Percentiles rank a stretch among this genome's conserved stretches.
phyloP scores from a whole-genome alignment of 2,888 invertebrate genomes.

The Gastracanthus pulcherrimus region DNA sequence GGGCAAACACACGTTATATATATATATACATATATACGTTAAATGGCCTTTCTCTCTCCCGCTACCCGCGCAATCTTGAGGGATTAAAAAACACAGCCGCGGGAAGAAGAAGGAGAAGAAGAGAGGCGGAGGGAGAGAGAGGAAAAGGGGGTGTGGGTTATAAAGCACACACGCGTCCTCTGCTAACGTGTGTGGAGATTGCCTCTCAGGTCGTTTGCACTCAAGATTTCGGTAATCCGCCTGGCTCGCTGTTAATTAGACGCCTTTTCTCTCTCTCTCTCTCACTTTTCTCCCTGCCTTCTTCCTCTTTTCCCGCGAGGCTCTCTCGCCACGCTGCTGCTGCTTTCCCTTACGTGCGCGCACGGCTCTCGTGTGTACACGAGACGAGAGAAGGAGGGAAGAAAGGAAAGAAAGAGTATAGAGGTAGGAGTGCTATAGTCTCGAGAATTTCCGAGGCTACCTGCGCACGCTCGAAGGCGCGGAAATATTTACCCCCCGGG shows the following conservation, averaged over 20 bases:
- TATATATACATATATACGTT: too few relatives aligned
- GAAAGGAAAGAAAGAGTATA: not conserved
- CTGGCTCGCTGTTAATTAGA: conserved; percentile 63
- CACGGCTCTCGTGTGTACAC: conserved; percentile 3
- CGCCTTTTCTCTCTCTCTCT: conserved; percentile 56
- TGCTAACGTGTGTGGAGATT: conserved; percentile 64
- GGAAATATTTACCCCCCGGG: conserved; percentile 42
- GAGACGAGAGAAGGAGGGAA: conserved; percentile 9
- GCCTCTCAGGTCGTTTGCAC: conserved; percentile 65
- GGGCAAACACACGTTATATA: conserved; percentile 56
- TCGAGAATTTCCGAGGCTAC: conserved; percentile 40
- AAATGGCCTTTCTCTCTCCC: conserved; percentile 53
- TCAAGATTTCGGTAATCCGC: conserved; percentile 66
- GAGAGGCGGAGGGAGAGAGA: conserved; percentile 29
- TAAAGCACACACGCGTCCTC: conserved; percentile 58
- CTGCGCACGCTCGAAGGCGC: not conserved
- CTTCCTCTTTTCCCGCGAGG: not conserved
- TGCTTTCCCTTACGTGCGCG: conserved; percentile 19
- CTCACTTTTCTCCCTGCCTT: not conserved
- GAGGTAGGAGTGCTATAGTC: not conserved
- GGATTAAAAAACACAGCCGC: conserved; percentile 70
- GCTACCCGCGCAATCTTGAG: conserved; percentile 66
- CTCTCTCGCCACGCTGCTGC: too few relatives aligned
- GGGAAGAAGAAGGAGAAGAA: conserved; percentile 42
- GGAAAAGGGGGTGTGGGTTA: conserved; percentile 47